A percentile compares a stretch with the other conserved stretches of the same genome.
Evolutionary conservation across 2,888 invertebrate species (phyloP).

Genomic region (Steinernema hermaphroditum): DNA sequence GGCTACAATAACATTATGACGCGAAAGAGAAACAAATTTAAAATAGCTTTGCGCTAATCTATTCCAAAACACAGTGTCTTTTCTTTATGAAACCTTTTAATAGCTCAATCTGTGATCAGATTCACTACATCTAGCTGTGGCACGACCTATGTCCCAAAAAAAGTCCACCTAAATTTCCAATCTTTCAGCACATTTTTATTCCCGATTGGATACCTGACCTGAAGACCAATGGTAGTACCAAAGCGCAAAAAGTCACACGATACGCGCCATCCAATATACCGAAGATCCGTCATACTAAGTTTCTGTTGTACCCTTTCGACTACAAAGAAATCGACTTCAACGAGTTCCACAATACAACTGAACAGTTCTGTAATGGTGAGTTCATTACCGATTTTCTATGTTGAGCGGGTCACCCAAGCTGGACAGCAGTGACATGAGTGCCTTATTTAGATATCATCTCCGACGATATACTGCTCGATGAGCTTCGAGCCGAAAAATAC

Average conservation of each 20-base stretch:
- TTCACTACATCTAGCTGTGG: too few species aligned
- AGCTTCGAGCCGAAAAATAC: neutral
- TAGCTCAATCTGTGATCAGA: too few species aligned
- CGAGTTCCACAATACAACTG: neutral
- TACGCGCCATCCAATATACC: neutral
- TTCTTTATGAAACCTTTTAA: too few species aligned
- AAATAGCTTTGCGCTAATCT: too few species aligned
- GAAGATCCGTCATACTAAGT: neutral
- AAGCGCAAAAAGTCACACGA: conserved; percentile 27
- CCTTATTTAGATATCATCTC: neutral
- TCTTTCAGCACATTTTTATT: conserved; percentile 15
- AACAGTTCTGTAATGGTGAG: conserved; percentile 16
- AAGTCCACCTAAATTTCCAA: neutral
- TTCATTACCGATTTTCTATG: too few species aligned
- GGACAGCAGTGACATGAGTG: too few species aligned
- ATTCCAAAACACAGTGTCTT: too few species aligned
- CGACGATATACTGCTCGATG: neutral
- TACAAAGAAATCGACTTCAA: conserved; percentile 7
- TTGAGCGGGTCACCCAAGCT: too few species aligned
- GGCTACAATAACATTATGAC: too few species aligned
- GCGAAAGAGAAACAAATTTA: too few species aligned
- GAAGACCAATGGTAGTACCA: neutral
- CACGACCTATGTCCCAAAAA: too few species aligned
- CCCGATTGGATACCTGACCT: conserved; percentile 15
- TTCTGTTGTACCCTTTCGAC: neutral